These are phyloP conservation scores for Amblyteles armatorius DNA, from an alignment of 2,888 invertebrate genomes.

Conservation along the genomic window DNA sequence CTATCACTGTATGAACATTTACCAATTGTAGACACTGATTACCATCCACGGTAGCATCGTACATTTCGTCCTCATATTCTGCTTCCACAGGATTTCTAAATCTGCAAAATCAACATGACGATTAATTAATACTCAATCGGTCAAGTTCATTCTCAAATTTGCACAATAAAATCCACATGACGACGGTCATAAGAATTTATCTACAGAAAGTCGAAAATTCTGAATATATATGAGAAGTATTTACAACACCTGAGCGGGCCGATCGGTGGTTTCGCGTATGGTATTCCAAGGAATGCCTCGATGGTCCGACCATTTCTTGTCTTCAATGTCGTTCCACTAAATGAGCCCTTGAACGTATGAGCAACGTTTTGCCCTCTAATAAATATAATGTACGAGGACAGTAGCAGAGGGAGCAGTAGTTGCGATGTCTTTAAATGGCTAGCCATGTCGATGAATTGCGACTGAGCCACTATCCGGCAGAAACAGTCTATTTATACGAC, in stretches of 20 bases:
- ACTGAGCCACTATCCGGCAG: neutral
- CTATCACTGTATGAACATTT: conserved; percentile 33
- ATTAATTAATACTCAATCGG: neutral
- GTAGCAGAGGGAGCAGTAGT: neutral
- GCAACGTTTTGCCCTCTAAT: neutral
- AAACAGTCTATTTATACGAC: neutral
- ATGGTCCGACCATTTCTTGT: conserved; percentile 53
- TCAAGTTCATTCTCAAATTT: neutral
- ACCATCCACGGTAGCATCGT: conserved; percentile 46
- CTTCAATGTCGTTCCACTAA: conserved; percentile 12
- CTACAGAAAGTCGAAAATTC: neutral
- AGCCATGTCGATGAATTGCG: neutral
- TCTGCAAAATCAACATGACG: conserved; percentile 36
- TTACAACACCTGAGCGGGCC: conserved; percentile 50
- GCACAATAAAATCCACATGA: neutral
- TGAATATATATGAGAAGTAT: neutral
- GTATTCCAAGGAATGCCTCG: conserved; percentile 62
- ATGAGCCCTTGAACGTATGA: neutral
- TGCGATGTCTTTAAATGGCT: neutral
- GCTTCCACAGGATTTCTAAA: conserved; percentile 66
- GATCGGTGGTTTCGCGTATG: conserved; percentile 65
- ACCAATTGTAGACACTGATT: conserved; percentile 63
- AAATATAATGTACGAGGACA: neutral
- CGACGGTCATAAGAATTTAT: neutral
- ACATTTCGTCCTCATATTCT: conserved; percentile 41